Evolutionary conservation across 2,888 invertebrate genomes (phyloP).

Genomic region (Sinhomidia bicolor): DNA sequence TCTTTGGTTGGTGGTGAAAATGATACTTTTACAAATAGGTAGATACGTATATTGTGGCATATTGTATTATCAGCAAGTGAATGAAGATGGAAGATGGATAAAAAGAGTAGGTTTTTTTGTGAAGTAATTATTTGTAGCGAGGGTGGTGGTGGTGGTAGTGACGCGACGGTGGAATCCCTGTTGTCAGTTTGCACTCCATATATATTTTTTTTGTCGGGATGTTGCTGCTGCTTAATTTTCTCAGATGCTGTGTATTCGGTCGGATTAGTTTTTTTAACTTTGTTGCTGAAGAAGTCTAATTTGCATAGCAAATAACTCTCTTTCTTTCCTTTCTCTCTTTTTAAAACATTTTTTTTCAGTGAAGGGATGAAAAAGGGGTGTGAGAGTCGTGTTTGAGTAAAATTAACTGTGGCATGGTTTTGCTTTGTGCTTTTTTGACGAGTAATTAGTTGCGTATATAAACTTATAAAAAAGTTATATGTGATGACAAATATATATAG

Average conservation of each 20-base stretch:
- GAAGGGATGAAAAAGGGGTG: background rate
- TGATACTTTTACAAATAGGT: slow-evolving; percentile 34
- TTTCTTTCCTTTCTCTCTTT: background rate
- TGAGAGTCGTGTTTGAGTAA: slow-evolving; percentile 9
- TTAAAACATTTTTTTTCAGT: background rate
- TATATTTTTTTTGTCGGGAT: slow-evolving; percentile 5
- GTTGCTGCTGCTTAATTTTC: slow-evolving; percentile 49
- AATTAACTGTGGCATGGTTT: slow-evolving; percentile 26
- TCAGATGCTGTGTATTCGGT: slow-evolving; percentile 26
- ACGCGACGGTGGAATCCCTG: background rate
- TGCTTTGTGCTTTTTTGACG: slow-evolving; percentile 17
- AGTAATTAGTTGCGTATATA: slow-evolving; percentile 38
- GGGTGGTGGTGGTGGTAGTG: slow-evolving; percentile 8
- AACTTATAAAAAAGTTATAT: background rate
- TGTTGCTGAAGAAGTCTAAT: background rate
- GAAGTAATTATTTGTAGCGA: slow-evolving; percentile 27
- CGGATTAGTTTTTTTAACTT: slow-evolving; percentile 52
- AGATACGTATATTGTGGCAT: slow-evolving; percentile 37
- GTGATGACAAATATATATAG: background rate
- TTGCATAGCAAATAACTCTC: slow-evolving; percentile 62
- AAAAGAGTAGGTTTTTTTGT: slow-evolving; percentile 37
- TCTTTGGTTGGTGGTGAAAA: background rate
- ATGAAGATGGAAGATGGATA: background rate
- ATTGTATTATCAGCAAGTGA: no score
- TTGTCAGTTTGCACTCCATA: slow-evolving; percentile 23